These are phyloP conservation scores for Bradypodion pumilum DNA, from an alignment of 2,797 vertebrate species.

Conservation along the genomic window DNA sequence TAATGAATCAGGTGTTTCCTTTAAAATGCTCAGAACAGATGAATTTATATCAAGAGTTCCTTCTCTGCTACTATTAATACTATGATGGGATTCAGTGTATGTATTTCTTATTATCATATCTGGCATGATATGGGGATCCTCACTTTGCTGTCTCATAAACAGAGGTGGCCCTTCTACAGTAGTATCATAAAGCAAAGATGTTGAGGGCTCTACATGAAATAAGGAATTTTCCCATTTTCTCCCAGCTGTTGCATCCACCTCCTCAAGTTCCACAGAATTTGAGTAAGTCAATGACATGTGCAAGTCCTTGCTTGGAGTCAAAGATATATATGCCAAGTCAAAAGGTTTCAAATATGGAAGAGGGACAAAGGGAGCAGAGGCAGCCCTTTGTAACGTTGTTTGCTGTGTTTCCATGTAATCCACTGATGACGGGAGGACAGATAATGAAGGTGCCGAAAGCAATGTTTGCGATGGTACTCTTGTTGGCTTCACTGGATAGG, in stretches of 20 bases:
- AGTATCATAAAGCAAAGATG: constrained; percentile 4
- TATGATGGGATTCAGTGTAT: background rate
- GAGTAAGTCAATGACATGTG: constrained; percentile 56
- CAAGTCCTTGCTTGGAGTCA: constrained; percentile 57
- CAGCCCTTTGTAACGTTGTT: background rate
- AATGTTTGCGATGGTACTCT: constrained; percentile 42
- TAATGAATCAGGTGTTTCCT: background rate
- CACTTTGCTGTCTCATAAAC: constrained; percentile 19
- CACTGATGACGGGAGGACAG: constrained; percentile 37
- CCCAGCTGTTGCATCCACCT: accelerated
- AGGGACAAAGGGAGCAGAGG: background rate
- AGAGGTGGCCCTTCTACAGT: constrained; percentile 14
- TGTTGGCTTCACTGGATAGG: constrained; percentile 50
- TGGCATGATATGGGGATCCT: background rate
- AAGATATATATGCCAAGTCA: constrained; percentile 39
- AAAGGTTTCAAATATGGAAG: constrained; percentile 34
- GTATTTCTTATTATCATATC: constrained; percentile 9
- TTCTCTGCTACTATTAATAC: constrained; percentile 17
- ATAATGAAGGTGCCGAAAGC: constrained; percentile 57
- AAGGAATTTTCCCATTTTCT: constrained; percentile 24
- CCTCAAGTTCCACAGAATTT: constrained; percentile 53
- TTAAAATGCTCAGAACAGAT: background rate
- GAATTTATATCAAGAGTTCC: constrained; percentile 30
- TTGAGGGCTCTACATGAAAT: background rate
- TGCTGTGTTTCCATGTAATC: constrained; percentile 43